Conservation (phyloP, 2,888 invertebrate species). For the Apodemia mormo region DNA sequence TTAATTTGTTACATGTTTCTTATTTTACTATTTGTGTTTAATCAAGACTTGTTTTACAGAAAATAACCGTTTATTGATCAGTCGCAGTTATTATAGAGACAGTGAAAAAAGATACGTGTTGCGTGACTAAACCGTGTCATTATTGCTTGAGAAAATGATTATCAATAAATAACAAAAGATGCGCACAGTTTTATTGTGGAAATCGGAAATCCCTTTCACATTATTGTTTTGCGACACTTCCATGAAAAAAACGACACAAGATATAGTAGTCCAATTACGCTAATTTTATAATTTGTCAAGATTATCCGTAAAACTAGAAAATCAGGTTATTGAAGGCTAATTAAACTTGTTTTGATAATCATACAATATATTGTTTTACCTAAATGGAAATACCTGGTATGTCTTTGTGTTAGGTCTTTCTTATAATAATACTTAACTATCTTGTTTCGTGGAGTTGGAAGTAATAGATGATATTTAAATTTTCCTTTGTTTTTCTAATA, state of each 20-base stretch:
- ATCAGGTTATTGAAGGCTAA: slow-evolving; percentile 58
- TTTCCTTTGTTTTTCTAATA: slow-evolving; percentile 27
- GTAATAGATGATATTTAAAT: slow-evolving; percentile 26
- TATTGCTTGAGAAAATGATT: slow-evolving; percentile 64
- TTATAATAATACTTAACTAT: neutral
- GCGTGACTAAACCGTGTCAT: slow-evolving; percentile 53
- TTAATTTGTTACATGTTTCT: slow-evolving; percentile 9
- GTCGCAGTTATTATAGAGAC: slow-evolving; percentile 26
- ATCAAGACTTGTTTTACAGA: slow-evolving; percentile 13
- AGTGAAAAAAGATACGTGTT: slow-evolving; percentile 29
- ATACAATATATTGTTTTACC: slow-evolving; percentile 50
- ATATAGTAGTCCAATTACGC: slow-evolving; percentile 63
- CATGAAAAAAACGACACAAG: slow-evolving; percentile 57
- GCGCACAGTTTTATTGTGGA: slow-evolving; percentile 55
- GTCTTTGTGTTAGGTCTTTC: neutral
- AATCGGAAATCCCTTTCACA: slow-evolving; percentile 72
- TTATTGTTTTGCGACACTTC: slow-evolving; percentile 67
- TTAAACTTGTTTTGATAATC: slow-evolving; percentile 64
- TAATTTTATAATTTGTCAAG: slow-evolving; percentile 54
- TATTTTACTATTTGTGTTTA: slow-evolving; percentile 17
- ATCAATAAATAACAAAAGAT: slow-evolving; percentile 61
- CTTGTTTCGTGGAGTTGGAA: neutral
- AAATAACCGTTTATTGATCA: slow-evolving; percentile 18
- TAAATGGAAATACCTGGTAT: slow-evolving; percentile 40
- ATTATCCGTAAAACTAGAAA: slow-evolving; percentile 68